Conservation (phyloP, 2,888 invertebrate genomes). For the Caenorhabditis macrosperma region DNA sequence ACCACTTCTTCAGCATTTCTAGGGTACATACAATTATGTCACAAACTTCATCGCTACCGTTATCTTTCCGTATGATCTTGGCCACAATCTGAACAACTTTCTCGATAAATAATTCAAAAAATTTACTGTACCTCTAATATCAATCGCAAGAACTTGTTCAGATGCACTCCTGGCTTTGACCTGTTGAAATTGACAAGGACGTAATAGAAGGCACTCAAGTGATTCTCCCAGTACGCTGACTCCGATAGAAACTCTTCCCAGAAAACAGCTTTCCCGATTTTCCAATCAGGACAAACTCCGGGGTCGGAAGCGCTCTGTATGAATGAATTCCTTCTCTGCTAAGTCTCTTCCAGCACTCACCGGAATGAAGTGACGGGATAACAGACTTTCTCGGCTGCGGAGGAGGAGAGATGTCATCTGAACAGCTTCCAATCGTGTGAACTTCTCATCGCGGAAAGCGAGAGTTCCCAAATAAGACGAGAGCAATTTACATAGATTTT, state of each 20-base stretch:
- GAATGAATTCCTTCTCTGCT: too few relatives aligned
- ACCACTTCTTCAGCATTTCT: constrained; percentile 48
- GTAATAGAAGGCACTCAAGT: constrained; percentile 34
- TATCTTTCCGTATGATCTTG: constrained; percentile 27
- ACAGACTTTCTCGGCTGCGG: too few relatives aligned
- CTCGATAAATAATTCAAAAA: not conserved
- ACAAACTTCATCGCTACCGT: constrained; percentile 25
- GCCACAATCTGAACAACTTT: constrained; percentile 24
- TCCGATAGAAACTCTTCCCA: constrained; percentile 22
- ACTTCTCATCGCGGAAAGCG: constrained; percentile 6
- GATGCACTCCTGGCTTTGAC: not conserved
- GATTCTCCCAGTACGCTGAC: constrained; percentile 24
- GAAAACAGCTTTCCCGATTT: constrained; percentile 20
- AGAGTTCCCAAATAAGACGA: not conserved
- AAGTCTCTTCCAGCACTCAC: too few relatives aligned
- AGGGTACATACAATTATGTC: constrained; percentile 35
- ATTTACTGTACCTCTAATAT: constrained; percentile 21
- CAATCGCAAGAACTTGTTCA: constrained; percentile 27
- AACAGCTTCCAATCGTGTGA: constrained; percentile 17
- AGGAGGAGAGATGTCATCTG: constrained; percentile 28
- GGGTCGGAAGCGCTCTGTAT: too few relatives aligned
- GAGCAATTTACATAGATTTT: not conserved
- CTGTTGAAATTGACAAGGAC: constrained; percentile 30
- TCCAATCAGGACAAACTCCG: too few relatives aligned
- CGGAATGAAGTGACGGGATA: not conserved